Conservation (phyloP, 2,113 vertebrate species). For the Lasiurus cinereus region DNA sequence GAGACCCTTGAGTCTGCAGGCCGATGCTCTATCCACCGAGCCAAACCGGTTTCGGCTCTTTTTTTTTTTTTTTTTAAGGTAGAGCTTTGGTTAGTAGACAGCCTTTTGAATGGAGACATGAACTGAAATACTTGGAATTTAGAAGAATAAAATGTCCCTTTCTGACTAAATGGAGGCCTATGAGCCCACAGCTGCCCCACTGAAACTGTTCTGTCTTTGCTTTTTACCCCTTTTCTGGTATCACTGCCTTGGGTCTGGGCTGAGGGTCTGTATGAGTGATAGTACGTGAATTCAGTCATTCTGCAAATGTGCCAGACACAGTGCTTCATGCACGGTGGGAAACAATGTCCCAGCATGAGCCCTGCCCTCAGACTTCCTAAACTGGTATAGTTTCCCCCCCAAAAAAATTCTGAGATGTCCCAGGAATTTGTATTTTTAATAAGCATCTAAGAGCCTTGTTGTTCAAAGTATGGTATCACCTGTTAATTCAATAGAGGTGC, state of each 20-base stretch:
- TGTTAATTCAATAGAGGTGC: background rate
- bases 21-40: too few species aligned
- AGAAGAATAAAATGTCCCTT: constrained; percentile 43
- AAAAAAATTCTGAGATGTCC: background rate
- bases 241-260: background rate
- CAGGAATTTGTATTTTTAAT: background rate
- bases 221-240: constrained; percentile 7
- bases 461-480: background rate
- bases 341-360: background rate
- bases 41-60: too few species aligned
- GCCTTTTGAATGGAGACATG: background rate
- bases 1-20: too few species aligned
- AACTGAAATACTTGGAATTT: constrained; percentile 46
- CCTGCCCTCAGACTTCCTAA: background rate
- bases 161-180: background rate
- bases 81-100: background rate
- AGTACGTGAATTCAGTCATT: constrained; percentile 29
- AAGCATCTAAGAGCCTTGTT: background rate
- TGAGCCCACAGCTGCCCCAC: background rate
- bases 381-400: background rate
- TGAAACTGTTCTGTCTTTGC: background rate
- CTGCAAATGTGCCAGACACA: background rate
- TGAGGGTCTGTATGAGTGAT: background rate
- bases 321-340: background rate
- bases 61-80: background rate